These are phyloP conservation scores for Austrofundulus limnaeus DNA, from an alignment of 2,113 vertebrate genomes.

Conservation along the genomic window DNA sequence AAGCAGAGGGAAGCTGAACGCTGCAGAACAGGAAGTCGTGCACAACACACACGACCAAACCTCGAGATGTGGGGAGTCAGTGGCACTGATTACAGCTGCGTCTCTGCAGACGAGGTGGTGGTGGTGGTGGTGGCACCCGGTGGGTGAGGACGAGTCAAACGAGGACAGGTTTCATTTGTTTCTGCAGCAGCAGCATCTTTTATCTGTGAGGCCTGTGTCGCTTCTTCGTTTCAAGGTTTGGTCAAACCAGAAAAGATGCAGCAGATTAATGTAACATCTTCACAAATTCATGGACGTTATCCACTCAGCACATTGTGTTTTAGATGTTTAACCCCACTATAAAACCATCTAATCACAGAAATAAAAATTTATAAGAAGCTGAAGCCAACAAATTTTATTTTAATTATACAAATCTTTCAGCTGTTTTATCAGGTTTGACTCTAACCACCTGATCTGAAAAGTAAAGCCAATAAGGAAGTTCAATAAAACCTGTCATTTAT, in stretches of 20 bases:
- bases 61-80: constrained; percentile 12
- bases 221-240: neutral
- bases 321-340: too few species aligned
- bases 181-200: neutral
- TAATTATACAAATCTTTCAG: too few species aligned
- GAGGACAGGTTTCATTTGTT: constrained; percentile 28
- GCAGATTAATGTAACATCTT: too few species aligned
- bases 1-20: constrained; percentile 2
- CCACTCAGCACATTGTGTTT: too few species aligned
- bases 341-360: too few species aligned
- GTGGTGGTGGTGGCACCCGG: constrained; percentile 6
- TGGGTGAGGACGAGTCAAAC: constrained; percentile 33
- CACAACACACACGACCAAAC: constrained; percentile 2
- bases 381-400: too few species aligned
- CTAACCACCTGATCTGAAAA: neutral
- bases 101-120: constrained; percentile 2
- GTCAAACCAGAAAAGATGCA: neutral
- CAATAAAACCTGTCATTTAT: neutral
- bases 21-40: constrained; percentile 36
- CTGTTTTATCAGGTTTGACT: neutral
- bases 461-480: neutral
- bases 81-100: constrained; percentile 47
- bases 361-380: too few species aligned
- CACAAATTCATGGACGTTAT: too few species aligned
- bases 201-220: neutral